A percentile compares a stretch with the other conserved stretches of the same genome.
Conservation (phyloP, 2,113 vertebrate genomes). For the Nesoenas mayeri region DNA sequence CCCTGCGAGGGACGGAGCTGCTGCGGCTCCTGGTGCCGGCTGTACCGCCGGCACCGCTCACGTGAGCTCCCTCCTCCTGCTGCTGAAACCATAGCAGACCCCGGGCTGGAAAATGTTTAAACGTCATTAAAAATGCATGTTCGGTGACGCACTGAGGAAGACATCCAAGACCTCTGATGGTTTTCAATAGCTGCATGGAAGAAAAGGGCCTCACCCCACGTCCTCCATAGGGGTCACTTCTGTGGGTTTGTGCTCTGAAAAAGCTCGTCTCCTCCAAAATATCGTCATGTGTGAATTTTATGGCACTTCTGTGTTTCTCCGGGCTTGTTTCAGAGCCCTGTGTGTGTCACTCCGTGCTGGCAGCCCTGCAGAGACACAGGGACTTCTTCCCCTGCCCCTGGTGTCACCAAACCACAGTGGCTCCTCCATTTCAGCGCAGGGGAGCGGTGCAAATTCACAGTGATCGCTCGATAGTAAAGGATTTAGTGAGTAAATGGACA, state of each 20-base stretch:
- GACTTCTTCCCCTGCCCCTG: accelerated
- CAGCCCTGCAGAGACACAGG: accelerated
- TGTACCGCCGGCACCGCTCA: no score
- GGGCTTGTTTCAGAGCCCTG: background rate
- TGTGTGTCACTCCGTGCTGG: accelerated
- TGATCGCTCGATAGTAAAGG: background rate
- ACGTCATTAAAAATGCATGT: slow-evolving; percentile 19
- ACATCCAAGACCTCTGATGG: background rate
- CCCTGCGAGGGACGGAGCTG: background rate
- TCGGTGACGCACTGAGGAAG: background rate
- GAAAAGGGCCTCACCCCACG: background rate
- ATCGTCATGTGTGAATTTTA: background rate
- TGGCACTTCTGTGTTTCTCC: background rate
- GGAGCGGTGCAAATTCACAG: accelerated
- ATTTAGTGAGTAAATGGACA: background rate
- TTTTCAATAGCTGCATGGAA: background rate
- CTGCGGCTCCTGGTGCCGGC: accelerated
- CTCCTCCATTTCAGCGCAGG: background rate
- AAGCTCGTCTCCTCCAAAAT: background rate
- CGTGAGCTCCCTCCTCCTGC: background rate
- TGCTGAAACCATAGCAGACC: background rate
- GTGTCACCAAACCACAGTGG: background rate
- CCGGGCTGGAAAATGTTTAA: slow-evolving; percentile 31
- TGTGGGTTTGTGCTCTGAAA: background rate
- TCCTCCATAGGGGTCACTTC: accelerated